Evolutionary conservation across 2,113 vertebrate species (phyloP), one percentile per base, ranked within the genome.

Genomic region (Anolis carolinensis): DNA sequence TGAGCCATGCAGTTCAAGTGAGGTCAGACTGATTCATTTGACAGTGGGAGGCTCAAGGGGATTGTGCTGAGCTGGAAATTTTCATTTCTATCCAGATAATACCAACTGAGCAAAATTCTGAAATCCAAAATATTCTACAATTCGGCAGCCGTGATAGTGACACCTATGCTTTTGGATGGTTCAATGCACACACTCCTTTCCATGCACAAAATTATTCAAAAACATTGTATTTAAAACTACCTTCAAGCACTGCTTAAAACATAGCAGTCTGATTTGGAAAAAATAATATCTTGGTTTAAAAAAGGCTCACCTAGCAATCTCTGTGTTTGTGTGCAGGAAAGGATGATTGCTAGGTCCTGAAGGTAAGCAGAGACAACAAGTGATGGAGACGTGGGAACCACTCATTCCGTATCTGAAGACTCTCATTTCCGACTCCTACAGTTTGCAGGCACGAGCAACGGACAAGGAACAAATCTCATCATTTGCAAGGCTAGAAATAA

Each of bases 401-500:
- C 21, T 34, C 25, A 18, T 50, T 81, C 82, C 79, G 62, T 84
- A 89, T 21, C 84, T 52, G 63, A 83, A 39, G 62, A 1, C 84
- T 90, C 78, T 83, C 82, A 87, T 83, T 85, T 81, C 44, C 48
- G 9, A 10, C 7, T 1, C 0, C 13, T 14, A 67, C 39, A 50
- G 10, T 65, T 0, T 18, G 20, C 10, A 27, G 62, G 62, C 27
- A 32, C 39, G 8, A 10, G 73, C 59, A n/a, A 88, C 59, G 30
- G 16, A 39, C 52, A 71, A 70, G 2, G 30, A 82, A 84, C 78
- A 87, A 16, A 36, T 8, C 8, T 23, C 0, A 20, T 72, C 3
- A 63, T 44, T 76, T 89, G 25, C 8, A n/a, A 86, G 88, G 39
- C 71, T 16, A 39, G 83, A 68, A 32, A 75, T 78, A 75, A 84